Percentiles rank a stretch among this genome's conserved stretches.
Evolutionary conservation across 2,113 vertebrate genomes (phyloP).

Genomic region (Hypomesus transpacificus): DNA sequence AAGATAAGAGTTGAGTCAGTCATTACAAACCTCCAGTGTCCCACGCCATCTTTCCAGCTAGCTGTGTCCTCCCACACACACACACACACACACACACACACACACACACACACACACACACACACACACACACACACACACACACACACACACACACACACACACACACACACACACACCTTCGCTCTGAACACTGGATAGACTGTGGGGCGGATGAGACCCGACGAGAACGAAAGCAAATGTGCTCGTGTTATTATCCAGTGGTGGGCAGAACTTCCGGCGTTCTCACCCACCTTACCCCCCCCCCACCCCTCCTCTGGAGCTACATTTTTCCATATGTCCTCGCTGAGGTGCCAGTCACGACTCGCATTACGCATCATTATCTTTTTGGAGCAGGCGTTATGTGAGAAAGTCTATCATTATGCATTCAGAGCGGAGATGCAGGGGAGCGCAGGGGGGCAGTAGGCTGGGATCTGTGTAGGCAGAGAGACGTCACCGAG

Average conservation of each 20-base stretch:
- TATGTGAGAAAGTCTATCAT: conserved; percentile 35
- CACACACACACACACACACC: conserved; percentile 24
- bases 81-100: conserved; percentile 23
- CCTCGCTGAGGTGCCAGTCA: conserved; percentile 17
- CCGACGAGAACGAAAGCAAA: conserved; percentile 35
- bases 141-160: conserved; percentile 10
- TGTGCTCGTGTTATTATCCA: not conserved
- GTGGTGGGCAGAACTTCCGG: conserved; percentile 13
- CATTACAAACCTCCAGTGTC: conserved; percentile 13
- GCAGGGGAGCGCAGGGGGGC: not conserved
- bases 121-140: conserved; percentile 1
- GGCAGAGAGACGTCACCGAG: conserved; percentile 8
- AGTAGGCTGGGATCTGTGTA: conserved; percentile 18
- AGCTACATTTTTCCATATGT: conserved; percentile 26
- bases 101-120: conserved; percentile 4
- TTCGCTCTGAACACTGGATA: conserved; percentile 28
- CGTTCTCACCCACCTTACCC: conserved; percentile 24
- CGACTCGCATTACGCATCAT: conserved; percentile 51
- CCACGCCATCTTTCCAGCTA: conserved; percentile 25
- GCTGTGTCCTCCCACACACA: conserved; percentile 17
- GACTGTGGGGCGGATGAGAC: conserved; percentile 8
- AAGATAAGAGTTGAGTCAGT: conserved; percentile 43
- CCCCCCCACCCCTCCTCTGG: conserved; percentile 23
- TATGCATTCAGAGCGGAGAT: conserved; percentile 27
- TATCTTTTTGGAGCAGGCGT: conserved; percentile 53